Percentiles rank a stretch among this genome's conserved stretches.
These are phyloP conservation scores for Coranthus polyacanthus DNA, from an alignment of 2,797 vertebrate genomes.

Conservation along the genomic window DNA sequence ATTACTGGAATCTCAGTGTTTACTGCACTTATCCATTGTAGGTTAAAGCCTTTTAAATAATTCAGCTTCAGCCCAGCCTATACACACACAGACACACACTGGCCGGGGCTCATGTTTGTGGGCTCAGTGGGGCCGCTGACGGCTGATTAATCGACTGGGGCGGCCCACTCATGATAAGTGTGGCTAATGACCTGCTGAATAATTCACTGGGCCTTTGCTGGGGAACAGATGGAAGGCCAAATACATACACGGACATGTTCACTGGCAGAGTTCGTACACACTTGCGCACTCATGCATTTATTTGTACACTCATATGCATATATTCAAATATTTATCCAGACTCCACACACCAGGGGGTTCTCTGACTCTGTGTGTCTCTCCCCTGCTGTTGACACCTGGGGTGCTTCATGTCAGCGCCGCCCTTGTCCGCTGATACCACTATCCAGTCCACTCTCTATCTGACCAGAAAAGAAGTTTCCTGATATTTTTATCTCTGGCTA, in stretches of 20 bases:
- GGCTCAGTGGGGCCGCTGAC: conserved; percentile 77
- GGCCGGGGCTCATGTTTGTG: conserved; percentile 67
- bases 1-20: conserved; percentile 77
- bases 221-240: conserved; percentile 78
- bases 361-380: conserved; percentile 22
- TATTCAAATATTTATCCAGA: conserved; percentile 48
- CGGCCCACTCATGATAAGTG: conserved; percentile 83
- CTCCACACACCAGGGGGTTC: conserved; percentile 34
- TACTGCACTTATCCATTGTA: conserved; percentile 64
- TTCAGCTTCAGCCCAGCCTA: conserved; percentile 63
- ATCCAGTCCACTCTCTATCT: conserved; percentile 57
- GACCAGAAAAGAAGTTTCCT: conserved; percentile 45
- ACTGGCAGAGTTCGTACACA: conserved; percentile 37
- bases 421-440: conserved; percentile 57
- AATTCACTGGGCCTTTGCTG: conserved; percentile 82
- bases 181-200: conserved; percentile 89
- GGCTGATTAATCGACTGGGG: conserved; percentile 86
- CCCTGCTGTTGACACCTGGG: conserved; percentile 65
- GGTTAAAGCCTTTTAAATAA: conserved; percentile 84
- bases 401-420: conserved; percentile 72
- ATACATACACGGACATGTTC: conserved; percentile 56
- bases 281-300: conserved; percentile 33
- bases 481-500: conserved; percentile 57
- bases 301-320: conserved; percentile 51
- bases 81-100: conserved; percentile 24